phyloP scores from a whole-genome alignment of 30 jellyfish, hydroid and myxozoan species.

The Chironex yamaguchii region DNA sequence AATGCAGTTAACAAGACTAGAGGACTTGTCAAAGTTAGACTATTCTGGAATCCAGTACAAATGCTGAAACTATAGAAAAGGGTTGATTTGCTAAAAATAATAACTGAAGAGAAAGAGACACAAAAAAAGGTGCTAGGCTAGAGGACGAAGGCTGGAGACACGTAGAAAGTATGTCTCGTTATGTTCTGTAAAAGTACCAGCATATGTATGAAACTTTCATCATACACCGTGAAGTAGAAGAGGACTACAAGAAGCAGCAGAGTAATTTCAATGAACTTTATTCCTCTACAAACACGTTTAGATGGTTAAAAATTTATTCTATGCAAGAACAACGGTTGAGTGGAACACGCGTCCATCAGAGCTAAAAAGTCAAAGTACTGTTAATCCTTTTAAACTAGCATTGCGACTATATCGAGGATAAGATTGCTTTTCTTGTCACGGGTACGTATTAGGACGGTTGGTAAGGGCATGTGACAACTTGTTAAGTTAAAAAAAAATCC shows the following conservation, averaged over 20 bases:
- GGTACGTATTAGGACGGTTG: too few species aligned
- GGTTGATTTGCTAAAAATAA: conserved; percentile 56
- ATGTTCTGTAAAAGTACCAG: conserved; percentile 48
- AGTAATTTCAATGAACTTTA: conserved; percentile 52
- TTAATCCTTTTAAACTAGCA: conserved; percentile 18
- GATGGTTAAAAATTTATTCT: conserved; percentile 60
- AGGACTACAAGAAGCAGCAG: conserved; percentile 73
- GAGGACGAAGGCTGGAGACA: conserved; percentile 64
- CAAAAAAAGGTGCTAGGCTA: conserved; percentile 51
- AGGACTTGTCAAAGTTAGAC: too few species aligned
- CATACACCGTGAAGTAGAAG: conserved; percentile 36
- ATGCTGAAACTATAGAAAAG: not conserved
- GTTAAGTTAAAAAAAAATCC: too few species aligned
- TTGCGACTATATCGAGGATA: conserved; percentile 38
- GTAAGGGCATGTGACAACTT: too few species aligned
- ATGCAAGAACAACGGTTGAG: conserved; percentile 53
- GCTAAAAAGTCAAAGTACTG: conserved; percentile 46
- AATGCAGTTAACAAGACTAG: too few species aligned
- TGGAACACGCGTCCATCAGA: conserved; percentile 73
- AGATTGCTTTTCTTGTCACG: too few species aligned
- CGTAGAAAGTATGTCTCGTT: conserved; percentile 27
- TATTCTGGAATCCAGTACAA: too few species aligned
- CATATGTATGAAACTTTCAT: too few species aligned
- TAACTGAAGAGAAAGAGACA: conserved; percentile 60
- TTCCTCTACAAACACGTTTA: conserved; percentile 53